phyloP scores from a whole-genome alignment of 37 sponge, comb jelly and placozoan species.

The Hormiphora californensis region DNA sequence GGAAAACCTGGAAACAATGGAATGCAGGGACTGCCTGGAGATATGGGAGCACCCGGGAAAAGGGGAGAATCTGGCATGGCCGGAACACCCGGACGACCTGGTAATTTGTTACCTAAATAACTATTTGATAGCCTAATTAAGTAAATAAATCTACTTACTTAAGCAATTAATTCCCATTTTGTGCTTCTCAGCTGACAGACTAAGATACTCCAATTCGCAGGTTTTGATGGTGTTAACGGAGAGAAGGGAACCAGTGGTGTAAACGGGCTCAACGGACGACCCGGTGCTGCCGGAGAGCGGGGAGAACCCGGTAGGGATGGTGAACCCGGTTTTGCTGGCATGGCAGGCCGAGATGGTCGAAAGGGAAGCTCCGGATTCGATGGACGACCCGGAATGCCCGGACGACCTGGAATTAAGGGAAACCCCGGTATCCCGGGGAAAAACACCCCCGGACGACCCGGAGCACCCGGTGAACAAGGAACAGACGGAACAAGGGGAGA shows the following conservation, averaged over 20 bases:
- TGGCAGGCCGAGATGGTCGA: constrained; percentile 56
- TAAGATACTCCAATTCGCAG: too few species aligned
- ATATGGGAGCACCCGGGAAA: neutral
- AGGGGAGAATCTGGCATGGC: too few species aligned
- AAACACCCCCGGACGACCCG: neutral
- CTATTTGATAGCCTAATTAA: neutral
- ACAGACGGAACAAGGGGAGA: constrained; percentile 56
- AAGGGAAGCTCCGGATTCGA: neutral
- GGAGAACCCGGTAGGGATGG: too few species aligned
- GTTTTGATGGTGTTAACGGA: neutral
- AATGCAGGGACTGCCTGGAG: neutral
- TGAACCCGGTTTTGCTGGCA: constrained; percentile 16
- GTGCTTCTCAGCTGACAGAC: too few species aligned
- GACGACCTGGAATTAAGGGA: neutral
- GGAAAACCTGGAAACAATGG: too few species aligned
- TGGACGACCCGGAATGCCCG: constrained; percentile 15
- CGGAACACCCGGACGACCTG: neutral
- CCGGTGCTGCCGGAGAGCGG: neutral
- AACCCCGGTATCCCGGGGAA: neutral
- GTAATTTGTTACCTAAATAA: neutral
- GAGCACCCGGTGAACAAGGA: constrained; percentile 45
- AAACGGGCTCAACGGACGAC: neutral
- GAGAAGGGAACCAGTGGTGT: neutral
- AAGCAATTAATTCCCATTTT: too few species aligned
- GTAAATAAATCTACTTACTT: neutral